A percentile compares a stretch with the other conserved stretches of the same genome.
Evolutionary conservation across 2,888 invertebrate genomes (phyloP).

Genomic region (Elysia crispata): DNA sequence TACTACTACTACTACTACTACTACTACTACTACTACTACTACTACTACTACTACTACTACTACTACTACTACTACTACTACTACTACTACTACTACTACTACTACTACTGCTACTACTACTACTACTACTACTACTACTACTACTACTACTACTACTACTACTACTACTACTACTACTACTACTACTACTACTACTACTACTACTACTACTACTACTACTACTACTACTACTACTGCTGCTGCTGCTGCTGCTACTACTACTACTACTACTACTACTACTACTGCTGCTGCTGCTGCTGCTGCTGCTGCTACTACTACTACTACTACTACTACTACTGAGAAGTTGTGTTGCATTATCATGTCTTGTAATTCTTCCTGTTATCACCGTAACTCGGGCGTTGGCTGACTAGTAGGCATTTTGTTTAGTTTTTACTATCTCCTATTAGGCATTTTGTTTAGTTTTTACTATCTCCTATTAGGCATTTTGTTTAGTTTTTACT

Average conservation of each 20-base stretch:
- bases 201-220: constrained; percentile 2
- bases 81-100: background rate
- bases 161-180: background rate
- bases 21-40: background rate
- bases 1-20: background rate
- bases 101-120: background rate
- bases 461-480: too few relatives aligned
- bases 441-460: too few relatives aligned
- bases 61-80: background rate
- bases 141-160: constrained; percentile 2
- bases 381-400: too few relatives aligned
- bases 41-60: background rate
- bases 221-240: background rate
- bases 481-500: too few relatives aligned
- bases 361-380: too few relatives aligned
- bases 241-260: background rate
- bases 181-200: constrained; percentile 1
- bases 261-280: constrained; percentile 1
- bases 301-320: background rate
- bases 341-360: too few relatives aligned
- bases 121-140: background rate
- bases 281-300: too few relatives aligned
- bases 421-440: too few relatives aligned
- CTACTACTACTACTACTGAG: too few relatives aligned
- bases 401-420: too few relatives aligned